Conservation (phyloP, 2,113 vertebrate genomes). For the Dromas ardeola region DNA sequence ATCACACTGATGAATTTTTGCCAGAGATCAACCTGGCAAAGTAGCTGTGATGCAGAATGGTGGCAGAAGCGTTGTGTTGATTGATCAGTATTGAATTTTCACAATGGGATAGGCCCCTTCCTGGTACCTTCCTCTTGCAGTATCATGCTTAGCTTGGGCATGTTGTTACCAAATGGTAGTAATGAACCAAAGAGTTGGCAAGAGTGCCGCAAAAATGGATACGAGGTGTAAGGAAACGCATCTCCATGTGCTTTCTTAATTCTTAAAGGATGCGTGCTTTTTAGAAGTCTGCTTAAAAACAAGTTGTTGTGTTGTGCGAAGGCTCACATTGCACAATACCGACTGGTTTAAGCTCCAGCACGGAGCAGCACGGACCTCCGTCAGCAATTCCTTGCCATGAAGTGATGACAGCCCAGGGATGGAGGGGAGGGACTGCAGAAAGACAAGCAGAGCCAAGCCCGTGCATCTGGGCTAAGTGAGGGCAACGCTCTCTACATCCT, state of each 20-base stretch:
- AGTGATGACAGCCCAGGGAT: background rate
- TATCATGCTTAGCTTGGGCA: background rate
- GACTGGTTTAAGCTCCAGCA: background rate
- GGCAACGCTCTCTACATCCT: background rate
- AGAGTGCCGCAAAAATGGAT: background rate
- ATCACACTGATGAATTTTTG: background rate
- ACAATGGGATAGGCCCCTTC: background rate
- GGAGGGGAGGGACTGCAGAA: background rate
- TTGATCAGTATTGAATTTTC: background rate
- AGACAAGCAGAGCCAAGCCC: background rate
- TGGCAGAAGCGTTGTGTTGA: background rate
- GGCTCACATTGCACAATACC: background rate
- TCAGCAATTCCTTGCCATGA: background rate
- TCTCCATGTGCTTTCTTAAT: background rate
- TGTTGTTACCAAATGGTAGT: background rate
- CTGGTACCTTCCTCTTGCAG: background rate
- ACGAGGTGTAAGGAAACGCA: background rate
- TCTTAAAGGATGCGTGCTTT: background rate
- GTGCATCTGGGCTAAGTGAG: background rate
- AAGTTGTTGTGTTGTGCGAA: background rate
- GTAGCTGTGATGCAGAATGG: background rate
- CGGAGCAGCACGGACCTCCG: rapidly evolving
- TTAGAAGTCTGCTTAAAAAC: background rate
- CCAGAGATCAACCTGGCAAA: background rate
- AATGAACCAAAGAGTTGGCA: background rate